These are phyloP conservation scores for Trogon surrucura DNA, from an alignment of 2,113 vertebrate species.

Conservation along the genomic window DNA sequence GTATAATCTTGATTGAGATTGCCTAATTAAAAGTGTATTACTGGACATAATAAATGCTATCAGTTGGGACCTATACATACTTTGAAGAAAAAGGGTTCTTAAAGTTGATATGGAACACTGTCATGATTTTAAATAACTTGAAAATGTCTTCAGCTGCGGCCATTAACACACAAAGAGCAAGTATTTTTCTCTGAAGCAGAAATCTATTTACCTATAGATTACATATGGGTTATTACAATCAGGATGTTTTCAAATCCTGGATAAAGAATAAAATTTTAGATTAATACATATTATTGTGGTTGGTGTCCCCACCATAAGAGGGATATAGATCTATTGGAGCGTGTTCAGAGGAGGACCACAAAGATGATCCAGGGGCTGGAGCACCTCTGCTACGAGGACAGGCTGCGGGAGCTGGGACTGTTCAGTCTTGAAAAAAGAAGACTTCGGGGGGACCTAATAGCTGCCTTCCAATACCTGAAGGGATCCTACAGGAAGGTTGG, in stretches of 20 bases:
- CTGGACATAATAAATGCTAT: background rate
- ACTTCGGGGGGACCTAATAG: no score
- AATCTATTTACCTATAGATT: background rate
- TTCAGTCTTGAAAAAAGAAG: no score
- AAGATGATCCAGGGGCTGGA: no score
- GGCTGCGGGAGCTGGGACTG: no score
- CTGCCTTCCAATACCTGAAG: no score
- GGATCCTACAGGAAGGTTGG: no score
- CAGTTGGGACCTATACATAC: background rate
- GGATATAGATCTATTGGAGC: no score
- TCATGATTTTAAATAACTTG: background rate
- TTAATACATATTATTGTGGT: background rate
- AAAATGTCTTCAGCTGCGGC: background rate
- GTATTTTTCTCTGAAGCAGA: background rate
- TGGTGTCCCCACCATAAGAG: no score
- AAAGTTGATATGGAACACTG: background rate
- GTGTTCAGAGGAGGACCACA: no score
- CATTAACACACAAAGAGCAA: background rate
- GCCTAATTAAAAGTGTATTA: background rate
- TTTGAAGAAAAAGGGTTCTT: background rate
- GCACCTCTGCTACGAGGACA: no score
- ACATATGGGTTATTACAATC: background rate
- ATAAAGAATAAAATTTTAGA: background rate
- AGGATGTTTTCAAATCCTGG: background rate
- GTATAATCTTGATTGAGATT: background rate